A percentile compares a stretch with the other conserved stretches of the same genome.
Evolutionary conservation across 2,888 invertebrate genomes (phyloP).

Genomic region (Neoascia interrupta): DNA sequence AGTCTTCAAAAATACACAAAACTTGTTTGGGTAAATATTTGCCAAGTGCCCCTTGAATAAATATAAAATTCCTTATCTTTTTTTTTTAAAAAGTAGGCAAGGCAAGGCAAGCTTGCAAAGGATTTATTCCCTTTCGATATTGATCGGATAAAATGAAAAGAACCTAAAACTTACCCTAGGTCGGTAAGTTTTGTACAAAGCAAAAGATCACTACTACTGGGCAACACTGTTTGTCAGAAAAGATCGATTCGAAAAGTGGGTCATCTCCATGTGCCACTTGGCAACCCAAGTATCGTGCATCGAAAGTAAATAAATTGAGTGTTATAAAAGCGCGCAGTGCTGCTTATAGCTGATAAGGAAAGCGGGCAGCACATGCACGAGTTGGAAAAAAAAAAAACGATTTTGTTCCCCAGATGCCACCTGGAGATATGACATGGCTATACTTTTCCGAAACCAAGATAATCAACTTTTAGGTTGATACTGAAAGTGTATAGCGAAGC

Average conservation of each 20-base stretch:
- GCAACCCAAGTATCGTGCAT: background rate
- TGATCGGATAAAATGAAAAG: background rate
- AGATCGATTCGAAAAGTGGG: constrained; percentile 29
- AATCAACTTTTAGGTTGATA: too few relatives aligned
- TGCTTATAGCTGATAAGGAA: too few relatives aligned
- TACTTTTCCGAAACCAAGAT: too few relatives aligned
- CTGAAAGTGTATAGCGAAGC: too few relatives aligned
- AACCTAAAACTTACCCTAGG: constrained; percentile 42
- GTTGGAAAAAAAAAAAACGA: constrained; percentile 5
- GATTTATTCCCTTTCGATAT: too few relatives aligned
- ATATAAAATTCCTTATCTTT: too few relatives aligned
- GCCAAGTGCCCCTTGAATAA: too few relatives aligned
- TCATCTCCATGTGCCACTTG: constrained; percentile 22
- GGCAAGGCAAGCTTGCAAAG: background rate
- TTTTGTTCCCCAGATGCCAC: constrained; percentile 16
- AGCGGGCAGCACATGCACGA: background rate
- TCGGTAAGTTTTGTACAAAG: too few relatives aligned
- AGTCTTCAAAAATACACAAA: background rate
- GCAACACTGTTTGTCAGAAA: background rate
- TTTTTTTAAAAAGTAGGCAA: too few relatives aligned
- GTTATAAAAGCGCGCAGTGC: too few relatives aligned
- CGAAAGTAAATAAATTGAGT: too few relatives aligned
- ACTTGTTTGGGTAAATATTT: background rate
- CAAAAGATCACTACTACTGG: too few relatives aligned
- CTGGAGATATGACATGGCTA: constrained; percentile 40